These are phyloP conservation scores for Sebastes glaucus DNA, from an alignment of 2,797 vertebrate species.

Conservation along the genomic window DNA sequence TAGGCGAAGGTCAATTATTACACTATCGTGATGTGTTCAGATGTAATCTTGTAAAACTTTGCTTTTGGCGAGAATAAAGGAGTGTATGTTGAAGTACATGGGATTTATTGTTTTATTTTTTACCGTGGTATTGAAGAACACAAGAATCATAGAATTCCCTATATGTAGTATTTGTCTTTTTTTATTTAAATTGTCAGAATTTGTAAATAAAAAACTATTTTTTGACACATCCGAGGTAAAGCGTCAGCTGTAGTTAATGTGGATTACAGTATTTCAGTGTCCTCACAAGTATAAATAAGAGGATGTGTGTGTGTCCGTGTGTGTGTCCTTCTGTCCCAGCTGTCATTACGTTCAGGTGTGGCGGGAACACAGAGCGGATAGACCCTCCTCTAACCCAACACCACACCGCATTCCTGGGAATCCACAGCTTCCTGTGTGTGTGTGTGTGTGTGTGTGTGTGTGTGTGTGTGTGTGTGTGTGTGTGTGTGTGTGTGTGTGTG, in stretches of 20 bases:
- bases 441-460: background rate
- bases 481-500: slow-evolving; percentile 7
- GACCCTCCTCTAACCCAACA: slow-evolving; percentile 42
- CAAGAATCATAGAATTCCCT: too few species aligned
- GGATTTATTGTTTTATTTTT: too few species aligned
- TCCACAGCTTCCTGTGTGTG: slow-evolving; percentile 39
- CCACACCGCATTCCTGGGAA: slow-evolving; percentile 53
- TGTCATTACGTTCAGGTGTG: slow-evolving; percentile 60
- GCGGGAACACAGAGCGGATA: slow-evolving; percentile 42
- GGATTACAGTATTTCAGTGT: background rate
- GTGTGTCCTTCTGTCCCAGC: slow-evolving; percentile 14
- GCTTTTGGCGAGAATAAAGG: too few species aligned
- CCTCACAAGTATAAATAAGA: background rate
- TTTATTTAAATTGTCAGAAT: background rate
- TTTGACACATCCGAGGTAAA: background rate
- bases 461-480: background rate
- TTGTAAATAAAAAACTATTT: background rate
- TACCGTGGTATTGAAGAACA: too few species aligned
- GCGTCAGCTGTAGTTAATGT: background rate
- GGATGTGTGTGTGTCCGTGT: background rate
- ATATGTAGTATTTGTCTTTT: background rate
- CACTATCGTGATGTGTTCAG: too few species aligned
- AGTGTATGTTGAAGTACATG: too few species aligned
- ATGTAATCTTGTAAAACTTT: too few species aligned
- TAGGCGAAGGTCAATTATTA: too few species aligned